Evolutionary conservation across 2,888 invertebrate species (phyloP).

Genomic region (Mesorhabditis belari): DNA sequence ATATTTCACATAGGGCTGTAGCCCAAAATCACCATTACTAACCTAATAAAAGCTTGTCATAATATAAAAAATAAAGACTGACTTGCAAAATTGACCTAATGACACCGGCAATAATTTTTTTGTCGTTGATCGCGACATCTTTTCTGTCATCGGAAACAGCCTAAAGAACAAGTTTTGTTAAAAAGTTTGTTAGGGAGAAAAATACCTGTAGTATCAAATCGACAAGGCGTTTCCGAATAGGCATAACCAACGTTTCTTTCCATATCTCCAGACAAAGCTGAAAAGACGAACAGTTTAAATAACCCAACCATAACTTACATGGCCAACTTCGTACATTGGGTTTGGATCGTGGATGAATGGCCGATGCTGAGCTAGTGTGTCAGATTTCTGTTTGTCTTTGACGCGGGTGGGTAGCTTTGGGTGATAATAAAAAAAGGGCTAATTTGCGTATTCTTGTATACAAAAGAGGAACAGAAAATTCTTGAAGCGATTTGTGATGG

Average conservation of each 20-base stretch:
- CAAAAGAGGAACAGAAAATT: too few species aligned
- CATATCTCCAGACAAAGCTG: conserved; percentile 71
- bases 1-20: not conserved
- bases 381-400: conserved; percentile 23
- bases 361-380: conserved; percentile 26
- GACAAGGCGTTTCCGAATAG: conserved; percentile 70
- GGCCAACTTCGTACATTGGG: conserved; percentile 72
- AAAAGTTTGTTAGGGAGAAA: not conserved
- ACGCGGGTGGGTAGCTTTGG: conserved; percentile 58
- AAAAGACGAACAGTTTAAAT: conserved; percentile 18
- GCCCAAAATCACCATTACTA: not conserved
- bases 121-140: conserved; percentile 57
- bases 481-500: too few species aligned
- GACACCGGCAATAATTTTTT: conserved; percentile 69
- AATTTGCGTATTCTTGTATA: too few species aligned
- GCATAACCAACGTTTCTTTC: conserved; percentile 74
- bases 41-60: not conserved
- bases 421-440: too few species aligned
- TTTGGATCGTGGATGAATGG: conserved; percentile 28
- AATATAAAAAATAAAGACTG: conserved; percentile 56
- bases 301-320: conserved; percentile 53
- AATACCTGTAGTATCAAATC: conserved; percentile 74
- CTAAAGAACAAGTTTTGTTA: not conserved
- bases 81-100: conserved; percentile 84
- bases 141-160: conserved; percentile 51